Evolutionary conservation across 2,888 invertebrate species (phyloP).

Genomic region (Alcis repandata): DNA sequence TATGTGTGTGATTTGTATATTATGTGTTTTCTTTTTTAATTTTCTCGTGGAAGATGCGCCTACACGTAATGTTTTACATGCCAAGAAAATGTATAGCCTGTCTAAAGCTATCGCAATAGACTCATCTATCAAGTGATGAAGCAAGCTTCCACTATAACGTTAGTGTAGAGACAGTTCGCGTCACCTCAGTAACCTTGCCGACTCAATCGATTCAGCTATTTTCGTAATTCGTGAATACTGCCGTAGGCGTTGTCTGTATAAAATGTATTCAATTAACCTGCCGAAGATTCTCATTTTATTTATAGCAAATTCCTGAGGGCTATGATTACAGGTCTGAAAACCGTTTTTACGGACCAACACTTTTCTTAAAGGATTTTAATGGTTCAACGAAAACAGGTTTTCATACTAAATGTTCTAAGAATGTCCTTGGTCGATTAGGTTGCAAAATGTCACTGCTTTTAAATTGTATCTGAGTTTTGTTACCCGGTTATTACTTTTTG

Average conservation of each 20-base stretch:
- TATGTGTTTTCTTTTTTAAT: too few relatives aligned
- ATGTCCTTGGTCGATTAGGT: too few relatives aligned
- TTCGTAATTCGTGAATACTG: conserved; percentile 13
- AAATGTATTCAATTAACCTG: conserved; percentile 16
- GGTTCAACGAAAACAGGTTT: background rate
- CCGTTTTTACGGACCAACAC: background rate
- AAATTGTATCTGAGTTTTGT: too few relatives aligned
- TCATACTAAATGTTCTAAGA: background rate
- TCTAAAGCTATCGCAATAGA: background rate
- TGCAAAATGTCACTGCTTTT: too few relatives aligned
- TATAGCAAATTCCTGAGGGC: conserved; percentile 2
- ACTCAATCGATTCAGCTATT: conserved; percentile 17
- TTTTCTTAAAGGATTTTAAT: too few relatives aligned
- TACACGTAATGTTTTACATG: too few relatives aligned
- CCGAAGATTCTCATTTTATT: conserved; percentile 11
- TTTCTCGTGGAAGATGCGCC: too few relatives aligned
- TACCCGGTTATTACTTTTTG: too few relatives aligned
- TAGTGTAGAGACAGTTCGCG: conserved; percentile 6
- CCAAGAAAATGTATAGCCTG: too few relatives aligned
- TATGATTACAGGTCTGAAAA: background rate
- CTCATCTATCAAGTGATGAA: background rate
- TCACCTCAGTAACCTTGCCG: conserved; percentile 19
- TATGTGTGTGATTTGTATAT: too few relatives aligned
- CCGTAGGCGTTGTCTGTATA: background rate
- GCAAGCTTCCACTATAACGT: background rate